Evolutionary conservation across 2,888 invertebrate species (phyloP), one percentile per base, ranked within the genome.

Genomic region (Blastobasis adustella): DNA sequence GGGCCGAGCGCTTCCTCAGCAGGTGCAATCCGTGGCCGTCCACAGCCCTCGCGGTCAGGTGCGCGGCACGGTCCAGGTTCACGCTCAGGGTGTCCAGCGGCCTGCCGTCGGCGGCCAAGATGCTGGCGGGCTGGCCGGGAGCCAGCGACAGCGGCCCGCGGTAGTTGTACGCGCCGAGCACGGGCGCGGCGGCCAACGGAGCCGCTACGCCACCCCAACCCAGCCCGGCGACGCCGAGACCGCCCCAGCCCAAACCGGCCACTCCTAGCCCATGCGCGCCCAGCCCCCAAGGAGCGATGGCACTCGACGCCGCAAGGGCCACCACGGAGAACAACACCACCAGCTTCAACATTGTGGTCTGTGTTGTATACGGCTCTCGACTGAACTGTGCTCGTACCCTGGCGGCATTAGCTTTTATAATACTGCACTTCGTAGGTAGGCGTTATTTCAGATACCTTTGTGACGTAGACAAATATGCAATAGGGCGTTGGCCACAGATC

Each of bases 261-360:
- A 61, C 60, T 9, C 69, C 68, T 23, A 45, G 52, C 56, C 45
- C 47, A 49, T 48, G 59, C 54, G 36, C 47, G 46, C 64, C 66
- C 45, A 61, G 60, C 40, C 66, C 67, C 45, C 60, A 60, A 39
- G 79, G 51, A 38, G 69, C 77, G 50, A 80, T 78, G 47, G 86
- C 84, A 51, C 71, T 79, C 61, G 92, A 90, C 50, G 86, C 87
- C 64, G 83, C 91, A 58, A 91, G 67, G 69, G 91, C 90, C 67
- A 92, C 69, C 59, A 91, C 80, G 72, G 89, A 90, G 71, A 89
- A 91, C 90, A 92, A 91, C 82, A 91, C 91, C 89, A 91, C 90
- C 90, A 89, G 76, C 80, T 86, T 89, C 69, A 80, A 84, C 89
- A 89, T 89, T 82, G 80, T 89, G 85, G 55, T 55, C 55, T 55